Conservation (phyloP, 2,113 vertebrate species). For the Chitala chitala region DNA sequence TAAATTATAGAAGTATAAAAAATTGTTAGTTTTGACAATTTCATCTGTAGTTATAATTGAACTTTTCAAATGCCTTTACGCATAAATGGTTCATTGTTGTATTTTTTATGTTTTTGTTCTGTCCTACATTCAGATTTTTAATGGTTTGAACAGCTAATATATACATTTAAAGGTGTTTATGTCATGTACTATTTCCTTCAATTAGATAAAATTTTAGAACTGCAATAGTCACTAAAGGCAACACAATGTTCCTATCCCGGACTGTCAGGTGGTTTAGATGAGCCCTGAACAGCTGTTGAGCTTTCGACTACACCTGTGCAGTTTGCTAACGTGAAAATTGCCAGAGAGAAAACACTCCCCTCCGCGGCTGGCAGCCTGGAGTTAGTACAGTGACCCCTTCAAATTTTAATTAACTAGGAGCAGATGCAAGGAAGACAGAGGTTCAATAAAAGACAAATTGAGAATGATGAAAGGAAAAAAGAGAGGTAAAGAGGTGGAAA, state of each 20-base stretch:
- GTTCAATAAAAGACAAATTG: conserved; percentile 50
- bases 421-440: conserved; percentile 46
- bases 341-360: conserved; percentile 48
- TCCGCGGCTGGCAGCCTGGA: conserved; percentile 42
- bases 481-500: conserved; percentile 31
- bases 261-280: conserved; percentile 51
- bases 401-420: conserved; percentile 43
- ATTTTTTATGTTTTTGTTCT: no score
- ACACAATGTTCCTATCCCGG: conserved; percentile 36
- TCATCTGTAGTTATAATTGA: no score
- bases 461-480: conserved; percentile 37
- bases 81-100: no score
- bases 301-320: conserved; percentile 53
- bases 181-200: no score
- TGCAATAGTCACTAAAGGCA: not conserved
- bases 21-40: no score
- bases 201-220: not conserved
- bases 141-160: no score
- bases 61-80: no score
- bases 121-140: no score
- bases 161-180: no score
- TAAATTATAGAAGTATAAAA: no score
- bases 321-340: conserved; percentile 52
- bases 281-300: conserved; percentile 48
- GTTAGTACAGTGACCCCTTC: conserved; percentile 42